Conservation (phyloP, 2,888 invertebrate species). For the Caenorhabditis becei region DNA sequence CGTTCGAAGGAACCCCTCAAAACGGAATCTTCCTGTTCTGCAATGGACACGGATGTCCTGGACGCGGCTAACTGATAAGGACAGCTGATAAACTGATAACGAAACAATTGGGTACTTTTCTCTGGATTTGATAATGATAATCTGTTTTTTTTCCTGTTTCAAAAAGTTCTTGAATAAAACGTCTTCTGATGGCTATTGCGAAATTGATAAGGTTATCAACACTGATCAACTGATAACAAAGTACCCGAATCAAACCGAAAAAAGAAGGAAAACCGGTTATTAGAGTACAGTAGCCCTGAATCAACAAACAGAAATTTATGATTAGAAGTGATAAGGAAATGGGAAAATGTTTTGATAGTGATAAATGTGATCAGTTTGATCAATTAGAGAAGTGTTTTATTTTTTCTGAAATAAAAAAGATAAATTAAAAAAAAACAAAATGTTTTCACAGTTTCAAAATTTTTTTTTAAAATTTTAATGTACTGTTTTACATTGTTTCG, state of each 20-base stretch:
- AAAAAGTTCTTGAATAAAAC: constrained; percentile 7
- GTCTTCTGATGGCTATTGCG: constrained; percentile 16
- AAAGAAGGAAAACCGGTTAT: not conserved
- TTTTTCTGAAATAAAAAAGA: too few relatives aligned
- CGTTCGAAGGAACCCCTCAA: constrained; percentile 63
- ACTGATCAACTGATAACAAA: constrained; percentile 8
- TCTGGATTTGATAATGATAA: not conserved
- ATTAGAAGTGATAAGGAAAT: constrained; percentile 1
- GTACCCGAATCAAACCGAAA: not conserved
- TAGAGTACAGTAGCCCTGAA: not conserved
- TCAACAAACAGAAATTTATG: constrained; percentile 31
- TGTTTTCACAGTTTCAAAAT: too few relatives aligned
- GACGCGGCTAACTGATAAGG: constrained; percentile 59
- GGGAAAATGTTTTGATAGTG: too few relatives aligned
- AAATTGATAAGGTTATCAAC: too few relatives aligned
- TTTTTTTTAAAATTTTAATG: too few relatives aligned
- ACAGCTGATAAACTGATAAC: constrained; percentile 6
- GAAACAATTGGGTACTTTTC: constrained; percentile 27
- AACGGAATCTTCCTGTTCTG: constrained; percentile 64
- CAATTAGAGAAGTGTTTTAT: too few relatives aligned
- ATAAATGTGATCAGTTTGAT: too few relatives aligned
- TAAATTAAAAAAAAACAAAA: too few relatives aligned
- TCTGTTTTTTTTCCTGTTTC: constrained; percentile 4
- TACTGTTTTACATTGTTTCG: too few relatives aligned
- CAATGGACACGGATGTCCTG: constrained; percentile 64